Conservation (phyloP, 2,113 vertebrate genomes). For the Melospiza georgiana region DNA sequence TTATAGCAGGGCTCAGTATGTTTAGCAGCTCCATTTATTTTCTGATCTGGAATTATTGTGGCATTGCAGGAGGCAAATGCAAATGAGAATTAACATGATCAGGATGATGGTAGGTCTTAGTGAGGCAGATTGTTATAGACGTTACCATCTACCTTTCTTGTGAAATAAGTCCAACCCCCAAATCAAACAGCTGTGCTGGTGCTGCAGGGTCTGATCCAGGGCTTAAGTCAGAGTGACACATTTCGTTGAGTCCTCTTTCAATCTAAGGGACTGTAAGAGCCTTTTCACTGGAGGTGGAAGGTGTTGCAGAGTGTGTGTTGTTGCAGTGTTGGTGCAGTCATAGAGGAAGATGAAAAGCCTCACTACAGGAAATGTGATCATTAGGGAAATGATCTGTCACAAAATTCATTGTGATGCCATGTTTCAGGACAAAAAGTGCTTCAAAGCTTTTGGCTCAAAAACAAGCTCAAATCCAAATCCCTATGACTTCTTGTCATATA, state of each 20-base stretch:
- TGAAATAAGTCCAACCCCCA: not conserved
- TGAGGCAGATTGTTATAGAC: not conserved
- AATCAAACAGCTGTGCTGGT: not conserved
- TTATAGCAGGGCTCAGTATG: not conserved
- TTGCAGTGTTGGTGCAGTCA: not conserved
- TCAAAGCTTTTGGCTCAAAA: constrained; percentile 48
- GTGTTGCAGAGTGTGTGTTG: not conserved
- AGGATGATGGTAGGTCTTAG: not conserved
- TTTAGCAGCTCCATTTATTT: not conserved
- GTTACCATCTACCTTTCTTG: not conserved
- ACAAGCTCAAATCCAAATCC: not conserved
- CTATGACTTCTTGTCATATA: not conserved
- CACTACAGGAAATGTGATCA: constrained; percentile 19
- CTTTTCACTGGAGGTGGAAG: not conserved
- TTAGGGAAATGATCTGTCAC: constrained; percentile 35
- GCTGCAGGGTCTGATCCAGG: not conserved
- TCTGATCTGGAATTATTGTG: not conserved
- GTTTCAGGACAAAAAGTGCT: constrained; percentile 24
- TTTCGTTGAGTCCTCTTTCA: not conserved
- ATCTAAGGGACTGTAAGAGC: not conserved
- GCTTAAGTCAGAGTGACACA: not conserved
- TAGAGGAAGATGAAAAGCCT: not conserved
- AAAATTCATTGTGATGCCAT: not conserved
- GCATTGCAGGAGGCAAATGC: not conserved
- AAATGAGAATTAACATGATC: not conserved